Conservation (phyloP, 2,113 vertebrate species). For the Empidonax traillii region DNA sequence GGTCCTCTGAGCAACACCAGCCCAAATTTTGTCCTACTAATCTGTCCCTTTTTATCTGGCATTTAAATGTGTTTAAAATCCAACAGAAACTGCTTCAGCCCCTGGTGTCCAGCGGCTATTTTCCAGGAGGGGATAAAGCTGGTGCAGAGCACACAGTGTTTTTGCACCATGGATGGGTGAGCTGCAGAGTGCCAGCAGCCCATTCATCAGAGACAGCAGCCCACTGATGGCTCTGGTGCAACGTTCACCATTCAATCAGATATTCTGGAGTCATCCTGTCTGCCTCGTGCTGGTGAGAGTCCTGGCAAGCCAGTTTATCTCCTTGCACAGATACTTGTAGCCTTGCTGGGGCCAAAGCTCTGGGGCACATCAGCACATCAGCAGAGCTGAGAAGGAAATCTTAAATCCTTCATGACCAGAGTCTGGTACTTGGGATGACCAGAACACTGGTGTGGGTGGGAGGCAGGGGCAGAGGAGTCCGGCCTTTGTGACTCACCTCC, state of each 20-base stretch:
- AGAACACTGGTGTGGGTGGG: accelerated
- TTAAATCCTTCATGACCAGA: neutral
- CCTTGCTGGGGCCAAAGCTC: neutral
- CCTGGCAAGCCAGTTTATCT: neutral
- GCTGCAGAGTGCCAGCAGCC: neutral
- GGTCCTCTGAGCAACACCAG: neutral
- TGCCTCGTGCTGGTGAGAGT: neutral
- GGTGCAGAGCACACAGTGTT: neutral
- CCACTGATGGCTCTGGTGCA: neutral
- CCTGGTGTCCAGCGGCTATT: neutral
- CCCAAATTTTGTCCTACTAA: neutral
- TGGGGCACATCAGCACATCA: neutral
- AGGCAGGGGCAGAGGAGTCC: neutral
- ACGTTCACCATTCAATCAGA: neutral
- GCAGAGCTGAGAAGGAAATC: neutral
- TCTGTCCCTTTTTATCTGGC: neutral
- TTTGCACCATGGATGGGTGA: neutral
- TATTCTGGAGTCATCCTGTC: neutral
- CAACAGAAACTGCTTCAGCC: neutral
- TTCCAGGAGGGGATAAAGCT: neutral
- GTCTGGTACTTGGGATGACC: neutral
- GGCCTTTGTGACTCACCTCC: neutral
- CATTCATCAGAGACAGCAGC: neutral
- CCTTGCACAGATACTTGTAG: neutral
- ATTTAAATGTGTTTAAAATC: neutral